phyloP scores from a whole-genome alignment of 2,797 vertebrate genomes.

The Dicrostonyx torquatus region DNA sequence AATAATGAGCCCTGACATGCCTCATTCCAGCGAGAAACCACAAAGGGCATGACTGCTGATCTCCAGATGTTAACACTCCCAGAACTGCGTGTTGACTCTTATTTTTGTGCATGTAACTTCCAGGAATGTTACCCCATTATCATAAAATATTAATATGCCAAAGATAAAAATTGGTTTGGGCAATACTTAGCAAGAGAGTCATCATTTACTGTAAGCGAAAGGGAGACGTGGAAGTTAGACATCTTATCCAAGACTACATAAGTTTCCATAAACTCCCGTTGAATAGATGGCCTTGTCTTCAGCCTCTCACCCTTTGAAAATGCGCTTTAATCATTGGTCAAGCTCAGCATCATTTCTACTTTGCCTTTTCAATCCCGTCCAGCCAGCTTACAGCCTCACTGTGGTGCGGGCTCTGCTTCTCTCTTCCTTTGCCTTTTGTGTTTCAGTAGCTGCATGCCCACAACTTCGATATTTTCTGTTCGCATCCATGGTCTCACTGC shows the following conservation, averaged over 20 bases:
- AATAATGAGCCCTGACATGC: conserved; percentile 42
- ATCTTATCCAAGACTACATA: not conserved
- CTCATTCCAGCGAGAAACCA: not conserved
- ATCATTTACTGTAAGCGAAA: not conserved
- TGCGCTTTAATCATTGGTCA: not conserved
- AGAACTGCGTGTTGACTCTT: conserved; percentile 6
- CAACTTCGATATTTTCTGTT: not conserved
- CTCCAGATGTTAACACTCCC: conserved; percentile 40
- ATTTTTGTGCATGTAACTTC: not conserved
- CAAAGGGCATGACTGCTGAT: not conserved
- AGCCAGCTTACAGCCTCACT: not conserved
- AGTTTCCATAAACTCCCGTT: not conserved
- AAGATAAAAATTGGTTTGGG: conserved; percentile 8
- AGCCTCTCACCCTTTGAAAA: not conserved
- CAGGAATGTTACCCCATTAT: conserved; percentile 10
- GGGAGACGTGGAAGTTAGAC: not conserved
- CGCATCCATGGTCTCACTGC: not conserved
- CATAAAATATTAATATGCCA: not conserved
- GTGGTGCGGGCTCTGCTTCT: conserved; percentile 10
- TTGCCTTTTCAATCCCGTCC: not conserved
- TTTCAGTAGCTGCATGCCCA: not conserved
- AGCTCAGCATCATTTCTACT: not conserved
- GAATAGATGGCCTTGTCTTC: not conserved
- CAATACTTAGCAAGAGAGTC: not conserved
- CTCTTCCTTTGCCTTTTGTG: not conserved